These are phyloP conservation scores for Lithophane semibrunnea DNA, from an alignment of 2,888 invertebrate species.

Conservation along the genomic window DNA sequence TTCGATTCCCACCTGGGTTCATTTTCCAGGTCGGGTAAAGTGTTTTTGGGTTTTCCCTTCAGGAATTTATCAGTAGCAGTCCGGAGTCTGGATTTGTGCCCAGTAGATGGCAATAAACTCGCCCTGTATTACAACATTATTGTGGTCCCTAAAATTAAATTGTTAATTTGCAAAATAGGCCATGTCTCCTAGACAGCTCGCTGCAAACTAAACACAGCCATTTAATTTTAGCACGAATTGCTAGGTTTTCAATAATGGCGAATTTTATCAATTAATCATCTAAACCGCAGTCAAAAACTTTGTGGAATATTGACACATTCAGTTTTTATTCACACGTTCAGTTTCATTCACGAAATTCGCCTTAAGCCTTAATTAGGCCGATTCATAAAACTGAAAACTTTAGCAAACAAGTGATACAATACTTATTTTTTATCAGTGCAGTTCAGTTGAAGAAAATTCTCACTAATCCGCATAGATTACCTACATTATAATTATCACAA, in stretches of 20 bases:
- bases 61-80: too few species aligned
- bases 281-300: rapidly evolving
- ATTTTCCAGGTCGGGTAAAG: too few species aligned
- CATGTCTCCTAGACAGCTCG: neutral
- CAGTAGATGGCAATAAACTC: too few species aligned
- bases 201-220: neutral
- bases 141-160: neutral
- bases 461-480: neutral
- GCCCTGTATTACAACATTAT: too few species aligned
- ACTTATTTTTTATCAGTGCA: neutral
- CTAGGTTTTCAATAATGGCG: neutral
- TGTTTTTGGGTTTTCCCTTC: too few species aligned
- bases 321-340: too few species aligned
- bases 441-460: too few species aligned
- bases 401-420: neutral
- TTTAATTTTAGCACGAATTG: neutral
- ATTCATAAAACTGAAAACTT: neutral
- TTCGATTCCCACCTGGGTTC: too few species aligned
- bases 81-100: too few species aligned
- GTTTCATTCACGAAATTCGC: neutral
- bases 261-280: too few species aligned
- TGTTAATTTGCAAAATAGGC: neutral
- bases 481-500: neutral
- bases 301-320: neutral
- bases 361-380: neutral